Conservation (phyloP, 2,113 vertebrate species). For the Neoarius graeffei region DNA sequence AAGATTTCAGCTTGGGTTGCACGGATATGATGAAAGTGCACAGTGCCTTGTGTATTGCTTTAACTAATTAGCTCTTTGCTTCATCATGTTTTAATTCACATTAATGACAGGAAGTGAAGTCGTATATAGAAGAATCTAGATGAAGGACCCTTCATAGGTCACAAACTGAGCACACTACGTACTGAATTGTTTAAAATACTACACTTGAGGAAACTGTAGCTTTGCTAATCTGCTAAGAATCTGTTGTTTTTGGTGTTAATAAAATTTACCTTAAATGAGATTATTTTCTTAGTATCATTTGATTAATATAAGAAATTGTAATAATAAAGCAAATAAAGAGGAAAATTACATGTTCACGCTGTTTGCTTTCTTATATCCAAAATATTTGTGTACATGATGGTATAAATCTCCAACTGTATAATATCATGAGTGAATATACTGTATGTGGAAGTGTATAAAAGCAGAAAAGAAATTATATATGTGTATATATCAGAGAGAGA, state of each 20-base stretch:
- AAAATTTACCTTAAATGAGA: not conserved
- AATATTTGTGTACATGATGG: not conserved
- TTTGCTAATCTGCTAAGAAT: not conserved
- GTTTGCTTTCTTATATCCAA: not conserved
- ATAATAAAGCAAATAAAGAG: conserved; percentile 9
- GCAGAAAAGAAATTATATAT: not conserved
- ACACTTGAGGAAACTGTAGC: not conserved
- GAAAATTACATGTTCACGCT: not conserved
- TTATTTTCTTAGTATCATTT: not conserved
- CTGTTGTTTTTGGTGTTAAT: not conserved
- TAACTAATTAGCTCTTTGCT: not conserved
- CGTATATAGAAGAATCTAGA: not conserved
- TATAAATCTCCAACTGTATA: not conserved
- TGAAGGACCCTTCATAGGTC: too few relatives aligned
- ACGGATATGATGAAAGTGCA: not conserved
- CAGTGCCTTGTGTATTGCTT: not conserved
- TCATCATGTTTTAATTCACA: not conserved
- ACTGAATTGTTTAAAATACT: not conserved
- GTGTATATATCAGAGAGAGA: too few relatives aligned
- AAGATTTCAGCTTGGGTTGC: not conserved
- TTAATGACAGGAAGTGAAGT: not conserved
- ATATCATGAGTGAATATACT: not conserved
- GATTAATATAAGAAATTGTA: not conserved
- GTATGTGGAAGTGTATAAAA: not conserved
- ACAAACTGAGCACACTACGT: not conserved